phyloP scores from a whole-genome alignment of 2,888 invertebrate genomes.

The Seladonia tumulorum region DNA sequence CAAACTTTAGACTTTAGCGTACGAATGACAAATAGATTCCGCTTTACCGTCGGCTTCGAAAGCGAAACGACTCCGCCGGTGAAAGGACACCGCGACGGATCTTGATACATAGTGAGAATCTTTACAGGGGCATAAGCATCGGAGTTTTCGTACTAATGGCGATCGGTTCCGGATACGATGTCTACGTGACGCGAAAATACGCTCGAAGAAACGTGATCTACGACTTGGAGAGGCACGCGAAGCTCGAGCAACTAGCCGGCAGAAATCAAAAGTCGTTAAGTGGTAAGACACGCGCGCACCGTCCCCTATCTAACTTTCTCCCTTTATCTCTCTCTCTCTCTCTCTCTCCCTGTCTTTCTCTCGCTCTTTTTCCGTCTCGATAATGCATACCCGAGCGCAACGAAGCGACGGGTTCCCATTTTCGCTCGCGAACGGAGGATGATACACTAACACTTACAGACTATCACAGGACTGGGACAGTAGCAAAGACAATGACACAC shows the following conservation, averaged over 20 bases:
- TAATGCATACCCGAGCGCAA: neutral
- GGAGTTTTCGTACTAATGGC: slow-evolving; percentile 86
- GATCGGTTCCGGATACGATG: slow-evolving; percentile 90
- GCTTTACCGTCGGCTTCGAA: neutral
- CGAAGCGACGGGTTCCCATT: neutral
- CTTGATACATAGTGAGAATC: slow-evolving; percentile 3
- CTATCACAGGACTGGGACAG: slow-evolving; percentile 65
- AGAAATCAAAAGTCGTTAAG: slow-evolving; percentile 76
- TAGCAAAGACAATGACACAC: slow-evolving; percentile 70
- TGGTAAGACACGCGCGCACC: slow-evolving; percentile 67
- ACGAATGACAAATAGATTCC: neutral
- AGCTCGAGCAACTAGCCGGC: slow-evolving; percentile 77
- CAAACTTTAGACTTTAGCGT: neutral
- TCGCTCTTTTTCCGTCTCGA: neutral
- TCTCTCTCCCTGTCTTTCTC: neutral
- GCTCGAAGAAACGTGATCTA: slow-evolving; percentile 71
- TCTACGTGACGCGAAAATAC: slow-evolving; percentile 83
- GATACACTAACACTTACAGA: slow-evolving; percentile 64
- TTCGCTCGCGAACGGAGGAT: slow-evolving; percentile 7
- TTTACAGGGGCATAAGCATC: slow-evolving; percentile 86
- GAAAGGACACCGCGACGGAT: neutral
- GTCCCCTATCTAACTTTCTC: neutral
- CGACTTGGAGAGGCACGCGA: slow-evolving; percentile 81
- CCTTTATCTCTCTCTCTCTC: neutral
- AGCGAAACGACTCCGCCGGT: neutral